Evolutionary conservation across 2,113 vertebrate genomes (phyloP).

Genomic region (Sylvilagus bachmani): DNA sequence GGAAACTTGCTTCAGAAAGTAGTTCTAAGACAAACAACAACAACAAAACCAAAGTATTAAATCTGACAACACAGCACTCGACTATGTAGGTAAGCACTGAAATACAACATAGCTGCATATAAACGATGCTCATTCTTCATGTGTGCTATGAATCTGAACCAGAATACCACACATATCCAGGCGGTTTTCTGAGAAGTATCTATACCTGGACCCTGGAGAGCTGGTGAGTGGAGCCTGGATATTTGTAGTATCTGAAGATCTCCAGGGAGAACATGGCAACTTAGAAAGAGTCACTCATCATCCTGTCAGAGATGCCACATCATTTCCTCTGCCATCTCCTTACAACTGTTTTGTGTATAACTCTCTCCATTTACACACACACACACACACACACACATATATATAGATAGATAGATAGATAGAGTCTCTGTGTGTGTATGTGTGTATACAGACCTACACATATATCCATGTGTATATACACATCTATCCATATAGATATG

Average conservation of each 20-base stretch:
- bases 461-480: too few species aligned
- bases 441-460: too few species aligned
- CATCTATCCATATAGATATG: too few species aligned
- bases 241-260: background rate
- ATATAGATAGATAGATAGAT: background rate
- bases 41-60: constrained; percentile 57
- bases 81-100: constrained; percentile 14
- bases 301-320: background rate
- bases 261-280: constrained; percentile 6
- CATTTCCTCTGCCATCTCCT: constrained; percentile 27
- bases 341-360: background rate
- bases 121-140: background rate
- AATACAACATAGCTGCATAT: constrained; percentile 12
- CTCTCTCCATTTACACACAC: background rate
- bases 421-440: background rate
- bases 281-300: background rate
- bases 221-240: background rate
- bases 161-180: background rate
- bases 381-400: background rate
- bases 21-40: constrained; percentile 90
- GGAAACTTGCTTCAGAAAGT: constrained; percentile 94
- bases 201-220: background rate
- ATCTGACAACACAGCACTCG: constrained; percentile 1
- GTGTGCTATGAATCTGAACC: constrained; percentile 9
- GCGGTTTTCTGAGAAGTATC: constrained; percentile 21